phyloP scores from a whole-genome alignment of 2,888 invertebrate genomes.

The Synergus umbraculus region DNA sequence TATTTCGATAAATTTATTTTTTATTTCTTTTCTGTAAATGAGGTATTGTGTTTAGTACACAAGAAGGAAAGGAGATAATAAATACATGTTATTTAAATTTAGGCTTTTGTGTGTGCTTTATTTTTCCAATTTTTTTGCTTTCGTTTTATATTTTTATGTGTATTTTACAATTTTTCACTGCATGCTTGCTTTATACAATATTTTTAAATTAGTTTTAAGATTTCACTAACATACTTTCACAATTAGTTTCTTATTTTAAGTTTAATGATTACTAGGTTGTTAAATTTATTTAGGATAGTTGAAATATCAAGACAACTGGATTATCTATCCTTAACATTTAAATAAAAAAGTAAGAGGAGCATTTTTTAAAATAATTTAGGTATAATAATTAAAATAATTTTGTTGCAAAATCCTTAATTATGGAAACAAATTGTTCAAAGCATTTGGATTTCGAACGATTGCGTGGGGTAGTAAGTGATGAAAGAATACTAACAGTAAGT shows the following conservation, averaged over 20 bases:
- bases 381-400: too few species aligned
- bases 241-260: neutral
- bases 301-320: neutral
- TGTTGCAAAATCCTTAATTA: neutral
- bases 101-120: neutral
- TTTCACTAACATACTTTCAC: neutral
- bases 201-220: neutral
- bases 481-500: constrained; percentile 6
- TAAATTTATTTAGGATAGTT: neutral
- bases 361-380: neutral
- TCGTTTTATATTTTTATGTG: neutral
- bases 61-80: neutral
- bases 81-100: neutral
- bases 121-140: neutral
- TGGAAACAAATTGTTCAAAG: neutral
- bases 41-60: neutral
- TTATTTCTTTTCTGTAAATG: neutral
- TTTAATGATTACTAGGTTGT: neutral
- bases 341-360: neutral
- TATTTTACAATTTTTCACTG: neutral
- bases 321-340: neutral
- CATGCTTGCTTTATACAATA: neutral
- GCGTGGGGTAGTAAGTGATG: neutral
- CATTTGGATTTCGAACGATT: constrained; percentile 12
- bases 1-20: neutral